Evolutionary conservation across 2,888 invertebrate species (phyloP), one percentile per base, ranked within the genome.

Genomic region (Thereva nobilitata): DNA sequence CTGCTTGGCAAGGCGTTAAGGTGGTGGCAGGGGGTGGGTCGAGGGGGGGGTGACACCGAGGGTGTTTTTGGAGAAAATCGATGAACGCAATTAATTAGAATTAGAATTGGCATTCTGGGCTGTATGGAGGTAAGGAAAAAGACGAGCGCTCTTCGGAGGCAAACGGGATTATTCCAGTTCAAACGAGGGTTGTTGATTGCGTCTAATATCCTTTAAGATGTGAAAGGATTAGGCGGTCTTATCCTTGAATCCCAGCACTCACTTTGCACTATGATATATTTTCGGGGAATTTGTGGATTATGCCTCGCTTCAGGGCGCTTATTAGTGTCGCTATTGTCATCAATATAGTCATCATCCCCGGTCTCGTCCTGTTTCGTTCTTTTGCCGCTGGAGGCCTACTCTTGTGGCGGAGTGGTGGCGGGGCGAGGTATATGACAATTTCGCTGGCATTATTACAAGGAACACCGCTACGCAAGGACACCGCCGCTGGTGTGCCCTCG

Each of bases 1-100:
- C 23, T n/a, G 35, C 47, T 23, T 23, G 37, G 44, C 34, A 47
- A 45, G 37, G 23, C 10, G n/a, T 8, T 3, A 50, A 50, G 10
- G 23, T 10, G 44, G n/a, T 42, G 7, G 7, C 12, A 49, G 7
- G 50, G 7, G 2, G 7, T 1, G 10, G 7, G 50, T 2, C 7
- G 50, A 3, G 50, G 34, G 52, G 50, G 23, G 50, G 34, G 52
- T 2, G 23, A 23, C 23, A 23, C 23, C 23, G 23, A 23, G 23
- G 23, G 23, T 23, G 23, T 23, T 23, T 23, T 23, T 23, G 23
- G 40, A 64, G 42, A 52, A 64, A 66, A 56, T 66, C 65, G 55
- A 66, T 66, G 52, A 59, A 52, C 66, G 59, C 52, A 52, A 66
- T 66, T 66, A 66, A 66, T 66, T 59, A 66, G 66, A 53, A 66